Evolutionary conservation across 2,797 vertebrate species (phyloP), one percentile per base, ranked within the genome.

Genomic region (Aythya fuligula): DNA sequence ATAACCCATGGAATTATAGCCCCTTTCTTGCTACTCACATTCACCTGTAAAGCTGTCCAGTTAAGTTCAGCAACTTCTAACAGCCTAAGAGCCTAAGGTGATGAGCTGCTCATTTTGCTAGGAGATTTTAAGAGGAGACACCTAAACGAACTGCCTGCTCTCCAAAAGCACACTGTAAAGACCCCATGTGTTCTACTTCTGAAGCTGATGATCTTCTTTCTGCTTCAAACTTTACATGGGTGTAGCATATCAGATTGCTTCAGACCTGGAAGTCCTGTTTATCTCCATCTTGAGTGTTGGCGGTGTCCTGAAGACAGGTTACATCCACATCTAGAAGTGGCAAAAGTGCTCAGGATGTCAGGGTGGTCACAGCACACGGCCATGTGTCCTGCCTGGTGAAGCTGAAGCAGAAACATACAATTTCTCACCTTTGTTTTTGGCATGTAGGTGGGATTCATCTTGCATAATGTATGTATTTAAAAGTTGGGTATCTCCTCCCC

Each of bases 401-500:
- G 20, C 34, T 49, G 27, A 19, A 49, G 34, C 34, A 61, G 43
- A 75, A 75, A 61, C 27, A 38, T 11, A 8, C 28, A 21, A 17
- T 61, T 75, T 75, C 34, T 49, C 73, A 25, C 73, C 43, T 81
- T 65, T 3, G 3, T 47, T 73, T 93, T 36, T 49, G 75, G 61
- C 74, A 71, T 20, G 3, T 20, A 34, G 60, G 86, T 85, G 71
- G 22, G 22, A 76, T 87, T 71, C 64, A 1, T 92, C 43, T 74
- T 90, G 71, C 60, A 47, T 82, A 28, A 73, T 49, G 18, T 14
- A 72, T 32, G 32, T 91, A 85, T 77, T 71, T 74, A 61, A 77
- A 95, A 95, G 76, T 92, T 89, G 65, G 61, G 75, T 32, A 80
- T 67, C 57, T 95, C 89, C 95, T 93, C 88, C 72, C 72, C 65